Base-by-base conservation (phyloP, 2,797 vertebrate species). In the Vultur gryphus region DNA sequence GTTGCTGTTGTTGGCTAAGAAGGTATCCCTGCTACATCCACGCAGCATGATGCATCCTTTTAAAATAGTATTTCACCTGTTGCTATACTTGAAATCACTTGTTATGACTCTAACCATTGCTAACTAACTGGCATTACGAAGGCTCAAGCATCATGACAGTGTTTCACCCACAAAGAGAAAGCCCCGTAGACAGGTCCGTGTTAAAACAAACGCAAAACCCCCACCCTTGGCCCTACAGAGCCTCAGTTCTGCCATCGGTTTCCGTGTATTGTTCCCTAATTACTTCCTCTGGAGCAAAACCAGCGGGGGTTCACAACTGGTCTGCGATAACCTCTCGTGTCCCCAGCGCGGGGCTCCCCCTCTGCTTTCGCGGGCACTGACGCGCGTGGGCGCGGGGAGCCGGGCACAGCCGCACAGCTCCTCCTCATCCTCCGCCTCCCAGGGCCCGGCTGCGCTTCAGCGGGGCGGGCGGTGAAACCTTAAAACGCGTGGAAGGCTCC, bases 11-110 rank as follows among this genome's bases (percentile, higher is more conserved):
- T 33, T 61, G 76, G 37, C 65, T 16, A 44, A 46, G 83, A 67
- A 46, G 49, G 61, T 4, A 54, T 6, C 28, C n/a, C 44, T 10
- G 54, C 69, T 18, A 12, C 49, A 43, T 48, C 81, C 41, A 2
- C 1, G 48, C 46, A 15, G 79, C 58, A 52, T 78, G 93, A 94
- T 33, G 75, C 78, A 64, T 7, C 59, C 70, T 77, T 89, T 93
- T 39, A 94, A 89, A 94, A 93, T 61, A 95, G 88, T 3, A 1
- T 54, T 89, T 95, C 96, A 92, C 84, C 92, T 92, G 92, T n/a
- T 28, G 75, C 71, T 58, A 10, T 3, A 26, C 52, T 17, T 25
- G 59, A 28, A 73, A 66, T 43, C 62, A 5, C 39, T 77, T 39
- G 71, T 39, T 62, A 8, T 9, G 31, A 20, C 54, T n/a, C n/a